Evolutionary conservation across 1,140 invertebrate genomes (phyloP).

Genomic region (Lethocerus indicus): DNA sequence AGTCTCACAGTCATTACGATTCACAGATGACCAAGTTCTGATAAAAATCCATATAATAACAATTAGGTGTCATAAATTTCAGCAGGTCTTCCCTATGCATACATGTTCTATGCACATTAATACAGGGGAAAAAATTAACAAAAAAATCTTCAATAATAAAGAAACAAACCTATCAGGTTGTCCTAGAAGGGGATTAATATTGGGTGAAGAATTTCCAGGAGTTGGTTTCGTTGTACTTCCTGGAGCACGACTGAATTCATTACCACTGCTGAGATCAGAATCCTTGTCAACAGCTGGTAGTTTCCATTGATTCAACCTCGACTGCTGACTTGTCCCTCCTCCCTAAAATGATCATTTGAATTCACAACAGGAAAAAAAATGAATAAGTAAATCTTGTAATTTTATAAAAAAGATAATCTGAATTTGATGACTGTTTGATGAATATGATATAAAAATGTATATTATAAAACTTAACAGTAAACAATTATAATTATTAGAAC

Average conservation of each 20-base stretch:
- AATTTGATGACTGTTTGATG: background rate
- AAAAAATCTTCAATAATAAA: background rate
- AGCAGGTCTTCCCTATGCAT: no score
- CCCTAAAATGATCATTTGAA: background rate
- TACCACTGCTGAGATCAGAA: slow-evolving; percentile 33
- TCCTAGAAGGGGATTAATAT: slow-evolving; percentile 44
- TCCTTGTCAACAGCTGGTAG: slow-evolving; percentile 74
- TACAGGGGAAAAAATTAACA: background rate
- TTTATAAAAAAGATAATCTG: background rate
- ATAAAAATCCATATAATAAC: no score
- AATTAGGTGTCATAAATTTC: no score
- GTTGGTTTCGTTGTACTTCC: slow-evolving; percentile 58
- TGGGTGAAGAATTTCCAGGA: slow-evolving; percentile 41
- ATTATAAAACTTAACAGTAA: background rate
- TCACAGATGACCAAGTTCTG: slow-evolving; percentile 51
- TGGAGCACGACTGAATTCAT: slow-evolving; percentile 78
- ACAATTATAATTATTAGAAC: background rate
- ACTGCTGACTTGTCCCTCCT: slow-evolving; percentile 36
- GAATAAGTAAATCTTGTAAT: background rate
- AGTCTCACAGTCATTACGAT: slow-evolving; percentile 39
- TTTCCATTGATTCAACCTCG: slow-evolving; percentile 85
- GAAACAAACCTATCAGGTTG: slow-evolving; percentile 34
- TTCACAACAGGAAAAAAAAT: background rate
- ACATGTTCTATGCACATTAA: no score
- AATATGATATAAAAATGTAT: background rate